Evolutionary conservation across 2,113 vertebrate genomes (phyloP).

Genomic region (Melierax canorus): DNA sequence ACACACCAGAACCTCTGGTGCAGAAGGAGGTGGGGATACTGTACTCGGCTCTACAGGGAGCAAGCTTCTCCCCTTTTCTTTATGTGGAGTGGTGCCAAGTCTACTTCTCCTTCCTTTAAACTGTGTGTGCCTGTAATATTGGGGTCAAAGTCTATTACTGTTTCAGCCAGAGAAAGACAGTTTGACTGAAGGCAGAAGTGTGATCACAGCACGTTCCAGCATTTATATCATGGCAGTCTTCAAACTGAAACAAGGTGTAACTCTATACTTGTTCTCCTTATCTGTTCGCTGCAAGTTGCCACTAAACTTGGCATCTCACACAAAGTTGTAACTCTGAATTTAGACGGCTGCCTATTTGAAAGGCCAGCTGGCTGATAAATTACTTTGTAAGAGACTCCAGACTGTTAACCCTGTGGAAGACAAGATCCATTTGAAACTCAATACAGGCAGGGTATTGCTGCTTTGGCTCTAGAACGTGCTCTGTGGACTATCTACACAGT

Average conservation of each 20-base stretch:
- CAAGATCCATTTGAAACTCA: constrained; percentile 14
- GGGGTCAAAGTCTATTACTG: neutral
- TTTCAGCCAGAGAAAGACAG: neutral
- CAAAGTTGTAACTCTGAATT: neutral
- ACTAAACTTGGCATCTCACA: neutral
- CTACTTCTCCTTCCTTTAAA: neutral
- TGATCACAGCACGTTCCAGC: neutral
- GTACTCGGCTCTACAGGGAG: neutral
- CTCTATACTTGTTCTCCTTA: neutral
- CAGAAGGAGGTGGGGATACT: neutral
- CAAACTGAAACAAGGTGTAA: neutral
- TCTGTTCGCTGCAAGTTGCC: neutral
- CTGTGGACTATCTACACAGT: neutral
- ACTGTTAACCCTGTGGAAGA: neutral
- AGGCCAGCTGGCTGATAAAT: constrained; percentile 18
- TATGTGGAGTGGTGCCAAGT: accelerated
- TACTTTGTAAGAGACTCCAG: neutral
- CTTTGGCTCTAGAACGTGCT: neutral
- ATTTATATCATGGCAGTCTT: neutral
- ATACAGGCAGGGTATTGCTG: neutral
- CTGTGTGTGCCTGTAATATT: neutral
- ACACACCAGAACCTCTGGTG: neutral
- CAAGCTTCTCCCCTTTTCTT: neutral
- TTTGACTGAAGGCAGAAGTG: neutral
- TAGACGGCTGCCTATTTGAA: neutral